Evolutionary conservation across 2,888 invertebrate species (phyloP), one percentile per base, ranked within the genome.

Genomic region (Andrena haemorrhoa): DNA sequence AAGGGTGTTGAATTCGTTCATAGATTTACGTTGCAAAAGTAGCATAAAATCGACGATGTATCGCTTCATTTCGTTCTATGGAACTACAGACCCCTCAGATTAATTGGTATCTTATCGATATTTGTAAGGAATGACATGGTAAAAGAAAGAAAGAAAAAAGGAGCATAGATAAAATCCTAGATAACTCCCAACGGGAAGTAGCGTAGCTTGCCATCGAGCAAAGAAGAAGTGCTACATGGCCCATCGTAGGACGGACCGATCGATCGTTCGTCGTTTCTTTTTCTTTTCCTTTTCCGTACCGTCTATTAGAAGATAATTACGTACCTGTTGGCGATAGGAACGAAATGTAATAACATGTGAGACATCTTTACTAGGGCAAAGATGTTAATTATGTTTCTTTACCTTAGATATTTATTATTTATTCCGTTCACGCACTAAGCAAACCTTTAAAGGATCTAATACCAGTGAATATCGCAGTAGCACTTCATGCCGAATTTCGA

Each of bases 391-490:
- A 83, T 82, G 82, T 79, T 77, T 70, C 78, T 53, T 83, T 86
- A 86, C 71, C 70, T 77, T 86, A 85, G 78, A 82, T 88, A 88
- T 88, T 88, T 88, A 88, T 88, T 88, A 88, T 88, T 88, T 88
- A 88, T 88, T 88, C 82, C 70, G 70, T 77, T 85, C 66, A 71
- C 75, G 72, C 51, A 71, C 68, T 61, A 75, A 70, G 58, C 53
- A 60, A 71, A 49, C 23, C 63, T 72, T 41, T 41, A 72, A 72
- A 33, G 56, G 72, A 69, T 71, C 75, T 29, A 60, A 58, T 72
- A 78, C 51, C 73, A 77, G 65, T 83, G 74, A 41, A 78, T 70
- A 64, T 35, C 31, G 60, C 53, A 66, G 61, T 78, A 74, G 71
- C 64, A 84, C 76, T 61, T 81, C 51, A 63, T 53, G 26, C 49